phyloP scores from a whole-genome alignment of 2,113 vertebrate genomes.

The Lichenostomus cassidix region DNA sequence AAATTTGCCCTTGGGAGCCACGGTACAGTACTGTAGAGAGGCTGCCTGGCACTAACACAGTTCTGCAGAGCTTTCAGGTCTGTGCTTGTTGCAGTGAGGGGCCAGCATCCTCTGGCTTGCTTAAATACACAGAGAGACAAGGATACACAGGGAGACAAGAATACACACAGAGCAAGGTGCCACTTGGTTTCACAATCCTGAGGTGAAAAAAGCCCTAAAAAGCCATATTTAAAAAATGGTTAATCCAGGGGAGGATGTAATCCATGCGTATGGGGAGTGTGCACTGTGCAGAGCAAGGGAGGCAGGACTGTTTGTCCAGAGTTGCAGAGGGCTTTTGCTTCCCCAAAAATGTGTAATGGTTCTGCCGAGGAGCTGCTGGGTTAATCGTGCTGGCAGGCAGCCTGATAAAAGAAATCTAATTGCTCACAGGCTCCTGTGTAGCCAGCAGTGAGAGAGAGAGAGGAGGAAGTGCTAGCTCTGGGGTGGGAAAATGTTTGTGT shows the following conservation, averaged over 20 bases:
- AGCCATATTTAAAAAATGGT: not conserved
- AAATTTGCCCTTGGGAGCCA: constrained; percentile 28
- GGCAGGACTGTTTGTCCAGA: fast-evolving
- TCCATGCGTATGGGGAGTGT: not conserved
- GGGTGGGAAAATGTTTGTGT: not conserved
- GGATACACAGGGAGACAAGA: not conserved
- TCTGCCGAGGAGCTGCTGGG: not conserved
- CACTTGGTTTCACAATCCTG: fast-evolving
- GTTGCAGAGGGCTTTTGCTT: not conserved
- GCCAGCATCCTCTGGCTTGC: not conserved
- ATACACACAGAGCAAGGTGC: not conserved
- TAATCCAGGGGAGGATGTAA: not conserved
- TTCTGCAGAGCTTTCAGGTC: constrained; percentile 31
- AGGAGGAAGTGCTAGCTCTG: not conserved
- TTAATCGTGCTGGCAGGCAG: not conserved
- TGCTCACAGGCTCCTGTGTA: not conserved
- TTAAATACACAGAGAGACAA: not conserved
- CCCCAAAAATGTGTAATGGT: not conserved
- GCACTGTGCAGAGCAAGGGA: fast-evolving
- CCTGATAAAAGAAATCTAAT: not conserved
- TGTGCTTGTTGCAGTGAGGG: not conserved
- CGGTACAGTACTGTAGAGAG: not conserved
- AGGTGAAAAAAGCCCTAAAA: not conserved
- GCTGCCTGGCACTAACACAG: not conserved
- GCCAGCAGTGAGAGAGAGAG: not conserved